phyloP scores from a whole-genome alignment of 1,140 invertebrate species.

The Magallana ariakensis region DNA sequence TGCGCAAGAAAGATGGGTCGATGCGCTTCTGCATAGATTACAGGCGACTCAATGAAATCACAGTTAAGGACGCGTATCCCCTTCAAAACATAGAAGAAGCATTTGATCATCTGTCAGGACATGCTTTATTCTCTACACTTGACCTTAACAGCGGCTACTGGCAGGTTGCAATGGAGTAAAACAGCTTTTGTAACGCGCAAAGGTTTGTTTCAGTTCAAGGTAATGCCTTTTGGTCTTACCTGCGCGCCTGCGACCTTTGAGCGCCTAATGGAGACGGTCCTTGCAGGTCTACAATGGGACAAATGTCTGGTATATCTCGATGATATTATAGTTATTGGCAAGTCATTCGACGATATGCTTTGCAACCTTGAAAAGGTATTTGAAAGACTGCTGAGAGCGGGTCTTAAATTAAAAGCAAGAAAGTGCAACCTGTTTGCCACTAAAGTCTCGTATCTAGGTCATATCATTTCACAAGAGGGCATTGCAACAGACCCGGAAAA shows the following conservation, averaged over 20 bases:
- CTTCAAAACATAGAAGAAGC: conserved; percentile 80
- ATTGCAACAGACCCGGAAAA: conserved; percentile 32
- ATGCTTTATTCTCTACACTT: conserved; percentile 77
- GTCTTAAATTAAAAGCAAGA: background rate
- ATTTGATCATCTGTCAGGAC: conserved; percentile 66
- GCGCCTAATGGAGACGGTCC: conserved; percentile 63
- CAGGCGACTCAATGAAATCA: background rate
- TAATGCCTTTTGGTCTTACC: conserved; percentile 56
- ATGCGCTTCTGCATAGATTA: conserved; percentile 29
- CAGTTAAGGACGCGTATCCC: conserved; percentile 80
- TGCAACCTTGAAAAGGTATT: background rate
- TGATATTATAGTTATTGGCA: conserved; percentile 50
- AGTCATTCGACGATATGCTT: background rate
- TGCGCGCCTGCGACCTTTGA: conserved; percentile 65
- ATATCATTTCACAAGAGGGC: conserved; percentile 32
- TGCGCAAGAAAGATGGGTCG: background rate
- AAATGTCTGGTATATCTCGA: conserved; percentile 54
- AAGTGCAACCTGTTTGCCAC: conserved; percentile 28
- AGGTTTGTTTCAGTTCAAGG: conserved; percentile 36
- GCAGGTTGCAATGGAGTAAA: conserved; percentile 72
- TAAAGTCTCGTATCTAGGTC: conserved; percentile 34
- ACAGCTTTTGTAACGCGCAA: conserved; percentile 64
- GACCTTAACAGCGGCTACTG: conserved; percentile 74
- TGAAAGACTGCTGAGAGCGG: background rate
- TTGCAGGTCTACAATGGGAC: conserved; percentile 57